These are phyloP conservation scores for Herminia tarsipennalis DNA, from an alignment of 2,888 invertebrate genomes.

Conservation along the genomic window DNA sequence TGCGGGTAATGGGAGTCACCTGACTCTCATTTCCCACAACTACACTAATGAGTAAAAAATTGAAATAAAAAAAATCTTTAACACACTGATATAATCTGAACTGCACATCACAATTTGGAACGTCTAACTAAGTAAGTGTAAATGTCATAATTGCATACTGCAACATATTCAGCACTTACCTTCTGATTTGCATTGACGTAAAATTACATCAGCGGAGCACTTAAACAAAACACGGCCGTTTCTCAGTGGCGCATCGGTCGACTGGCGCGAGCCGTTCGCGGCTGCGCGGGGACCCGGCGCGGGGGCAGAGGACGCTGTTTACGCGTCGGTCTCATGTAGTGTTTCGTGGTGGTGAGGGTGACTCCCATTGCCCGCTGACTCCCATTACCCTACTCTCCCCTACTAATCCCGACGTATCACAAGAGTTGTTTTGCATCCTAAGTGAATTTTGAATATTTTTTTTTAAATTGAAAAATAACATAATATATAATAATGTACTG, in stretches of 20 bases:
- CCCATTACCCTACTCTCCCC: slow-evolving; percentile 44
- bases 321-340: slow-evolving; percentile 25
- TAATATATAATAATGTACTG: no score
- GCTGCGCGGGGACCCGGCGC: slow-evolving; percentile 19
- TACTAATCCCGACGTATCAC: no score
- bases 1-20: slow-evolving; percentile 34
- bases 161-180: slow-evolving; percentile 31
- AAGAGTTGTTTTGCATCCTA: no score
- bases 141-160: slow-evolving; percentile 35
- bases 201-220: slow-evolving; percentile 31
- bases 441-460: no score
- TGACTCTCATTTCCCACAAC: slow-evolving; percentile 32
- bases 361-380: slow-evolving; percentile 39
- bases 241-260: slow-evolving; percentile 27
- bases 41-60: slow-evolving; percentile 29
- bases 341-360: slow-evolving; percentile 30
- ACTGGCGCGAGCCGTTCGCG: slow-evolving; percentile 37
- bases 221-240: slow-evolving; percentile 41
- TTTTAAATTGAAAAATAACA: no score
- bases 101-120: slow-evolving; percentile 39
- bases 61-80: slow-evolving; percentile 13
- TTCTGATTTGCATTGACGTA: slow-evolving; percentile 27
- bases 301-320: slow-evolving; percentile 22
- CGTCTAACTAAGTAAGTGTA: slow-evolving; percentile 25
- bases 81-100: slow-evolving; percentile 31